Evolutionary conservation across 2,888 invertebrate genomes (phyloP).

Genomic region (Tanytarsus gracilentus): DNA sequence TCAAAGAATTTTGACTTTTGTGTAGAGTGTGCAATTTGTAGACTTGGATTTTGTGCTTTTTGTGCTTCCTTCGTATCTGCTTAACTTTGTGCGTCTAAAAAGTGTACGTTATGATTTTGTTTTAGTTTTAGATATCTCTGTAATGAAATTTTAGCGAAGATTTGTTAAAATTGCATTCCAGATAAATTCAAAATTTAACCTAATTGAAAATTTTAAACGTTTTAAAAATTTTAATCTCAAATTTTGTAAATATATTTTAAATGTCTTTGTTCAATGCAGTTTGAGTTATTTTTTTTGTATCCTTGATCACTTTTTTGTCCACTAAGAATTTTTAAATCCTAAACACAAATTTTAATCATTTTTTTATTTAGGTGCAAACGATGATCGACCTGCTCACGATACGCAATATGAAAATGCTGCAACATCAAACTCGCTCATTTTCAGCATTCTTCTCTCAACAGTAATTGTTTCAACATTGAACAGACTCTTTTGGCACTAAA

Average conservation of each 20-base stretch:
- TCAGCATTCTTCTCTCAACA: slow-evolving; percentile 17
- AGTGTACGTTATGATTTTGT: not conserved
- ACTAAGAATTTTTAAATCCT: no score
- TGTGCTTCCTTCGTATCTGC: not conserved
- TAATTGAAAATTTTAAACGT: no score
- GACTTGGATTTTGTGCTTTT: not conserved
- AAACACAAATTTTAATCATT: no score
- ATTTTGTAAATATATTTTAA: no score
- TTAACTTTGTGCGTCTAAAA: not conserved
- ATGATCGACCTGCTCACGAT: slow-evolving; percentile 10
- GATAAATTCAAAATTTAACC: no score
- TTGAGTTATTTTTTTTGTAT: no score
- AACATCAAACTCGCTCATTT: not conserved
- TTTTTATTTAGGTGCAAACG: no score
- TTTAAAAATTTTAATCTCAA: no score
- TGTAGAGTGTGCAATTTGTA: slow-evolving; percentile 10
- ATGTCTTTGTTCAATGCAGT: no score
- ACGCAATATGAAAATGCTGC: not conserved
- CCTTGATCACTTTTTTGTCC: no score
- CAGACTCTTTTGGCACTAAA: slow-evolving; percentile 14
- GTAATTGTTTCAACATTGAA: slow-evolving; percentile 2
- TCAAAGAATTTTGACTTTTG: not conserved
- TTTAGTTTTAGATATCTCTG: not conserved
- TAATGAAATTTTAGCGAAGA: not conserved
- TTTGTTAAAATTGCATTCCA: no score